A percentile compares a stretch with the other conserved stretches of the same genome.
Conservation (phyloP, 2,888 invertebrate genomes). For the Pheosia gnoma region DNA sequence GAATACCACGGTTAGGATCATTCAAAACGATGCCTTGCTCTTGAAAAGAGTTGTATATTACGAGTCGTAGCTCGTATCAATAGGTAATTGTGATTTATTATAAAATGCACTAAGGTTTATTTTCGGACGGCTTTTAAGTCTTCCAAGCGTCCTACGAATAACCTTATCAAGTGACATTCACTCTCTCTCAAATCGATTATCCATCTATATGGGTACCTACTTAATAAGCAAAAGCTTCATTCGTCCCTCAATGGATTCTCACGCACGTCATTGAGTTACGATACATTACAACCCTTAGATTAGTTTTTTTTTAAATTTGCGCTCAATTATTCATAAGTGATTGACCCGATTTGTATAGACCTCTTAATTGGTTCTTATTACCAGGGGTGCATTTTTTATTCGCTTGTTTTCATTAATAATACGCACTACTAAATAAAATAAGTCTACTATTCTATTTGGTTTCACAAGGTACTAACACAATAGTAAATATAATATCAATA, state of each 20-base stretch:
- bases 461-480: neutral
- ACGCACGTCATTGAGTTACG: neutral
- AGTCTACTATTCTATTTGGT: neutral
- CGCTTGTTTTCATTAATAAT: neutral
- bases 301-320: neutral
- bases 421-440: neutral
- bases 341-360: constrained; percentile 1
- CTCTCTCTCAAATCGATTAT: neutral
- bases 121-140: neutral
- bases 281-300: neutral
- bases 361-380: neutral
- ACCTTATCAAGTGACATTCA: constrained; percentile 2
- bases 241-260: neutral
- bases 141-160: neutral
- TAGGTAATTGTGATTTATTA: no score
- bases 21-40: no score
- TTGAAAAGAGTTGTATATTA: no score
- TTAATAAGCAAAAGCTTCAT: neutral
- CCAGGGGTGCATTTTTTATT: neutral
- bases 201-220: neutral
- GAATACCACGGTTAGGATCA: no score
- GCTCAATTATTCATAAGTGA: neutral
- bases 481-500: neutral
- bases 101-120: neutral
- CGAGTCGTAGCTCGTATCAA: no score